A percentile compares a stretch with the other conserved stretches of the same genome.
Conservation (phyloP, 1,140 invertebrate genomes). For the Maniola jurtina region DNA sequence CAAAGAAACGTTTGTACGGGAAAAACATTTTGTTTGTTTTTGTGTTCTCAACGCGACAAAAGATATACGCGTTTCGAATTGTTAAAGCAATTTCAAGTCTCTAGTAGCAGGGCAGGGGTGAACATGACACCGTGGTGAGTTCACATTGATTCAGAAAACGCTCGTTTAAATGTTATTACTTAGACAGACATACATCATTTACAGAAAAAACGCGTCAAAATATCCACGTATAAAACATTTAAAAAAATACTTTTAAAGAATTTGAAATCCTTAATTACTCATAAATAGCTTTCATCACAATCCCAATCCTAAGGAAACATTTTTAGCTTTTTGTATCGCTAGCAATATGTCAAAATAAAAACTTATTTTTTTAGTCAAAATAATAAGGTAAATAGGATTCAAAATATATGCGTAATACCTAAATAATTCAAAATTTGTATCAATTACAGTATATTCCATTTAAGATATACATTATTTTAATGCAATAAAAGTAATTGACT, state of each 20-base stretch:
- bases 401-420: not conserved
- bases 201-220: not conserved
- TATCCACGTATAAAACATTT: no score
- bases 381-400: no score
- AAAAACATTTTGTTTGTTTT: conserved; percentile 28
- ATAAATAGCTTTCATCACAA: no score
- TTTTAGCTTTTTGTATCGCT: no score
- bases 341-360: no score
- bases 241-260: no score
- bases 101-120: conserved; percentile 44
- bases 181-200: no score
- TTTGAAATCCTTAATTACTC: no score
- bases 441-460: not conserved
- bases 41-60: conserved; percentile 35
- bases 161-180: not conserved
- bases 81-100: conserved; percentile 55
- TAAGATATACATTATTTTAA: conserved; percentile 1
- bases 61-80: conserved; percentile 46
- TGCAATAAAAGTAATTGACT: not conserved
- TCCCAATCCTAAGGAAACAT: no score
- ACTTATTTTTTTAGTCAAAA: no score
- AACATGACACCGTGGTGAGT: conserved; percentile 35
- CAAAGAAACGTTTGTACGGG: conserved; percentile 15
- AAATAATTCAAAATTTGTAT: not conserved
- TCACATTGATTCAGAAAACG: conserved; percentile 24